Evolutionary conservation across 2,797 vertebrate species (phyloP).

Genomic region (Pterois miles): DNA sequence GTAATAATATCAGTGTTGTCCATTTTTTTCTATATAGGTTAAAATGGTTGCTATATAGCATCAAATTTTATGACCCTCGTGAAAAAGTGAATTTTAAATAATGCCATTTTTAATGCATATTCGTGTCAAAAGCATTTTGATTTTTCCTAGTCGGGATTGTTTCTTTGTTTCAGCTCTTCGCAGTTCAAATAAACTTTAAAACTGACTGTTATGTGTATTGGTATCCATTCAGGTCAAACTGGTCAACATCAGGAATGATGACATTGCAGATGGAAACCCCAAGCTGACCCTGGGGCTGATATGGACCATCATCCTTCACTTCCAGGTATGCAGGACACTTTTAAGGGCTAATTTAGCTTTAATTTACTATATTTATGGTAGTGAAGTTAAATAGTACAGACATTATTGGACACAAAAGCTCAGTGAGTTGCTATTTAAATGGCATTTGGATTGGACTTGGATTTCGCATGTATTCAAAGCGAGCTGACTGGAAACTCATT

Average conservation of each 20-base stretch:
- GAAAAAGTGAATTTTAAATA: not conserved
- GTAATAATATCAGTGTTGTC: too few species aligned
- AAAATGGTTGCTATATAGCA: too few species aligned
- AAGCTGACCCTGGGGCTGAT: conserved; percentile 97
- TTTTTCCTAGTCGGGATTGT: not conserved
- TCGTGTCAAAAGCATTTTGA: not conserved
- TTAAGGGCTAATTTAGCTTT: not conserved
- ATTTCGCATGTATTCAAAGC: conserved; percentile 5
- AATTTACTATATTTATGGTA: not conserved
- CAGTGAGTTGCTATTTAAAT: not conserved
- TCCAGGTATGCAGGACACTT: conserved; percentile 86
- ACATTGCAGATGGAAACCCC: conserved; percentile 96
- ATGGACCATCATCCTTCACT: conserved; percentile 99
- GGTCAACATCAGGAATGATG: conserved; percentile 97
- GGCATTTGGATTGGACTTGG: not conserved
- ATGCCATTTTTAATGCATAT: not conserved
- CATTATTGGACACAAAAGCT: not conserved
- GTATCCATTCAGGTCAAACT: conserved; percentile 87
- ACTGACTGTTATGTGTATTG: not conserved
- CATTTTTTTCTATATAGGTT: too few species aligned
- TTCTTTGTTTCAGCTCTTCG: not conserved
- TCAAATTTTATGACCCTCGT: too few species aligned
- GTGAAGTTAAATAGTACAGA: not conserved
- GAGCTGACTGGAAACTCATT: conserved; percentile 10
- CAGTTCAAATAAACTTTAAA: not conserved